Evolutionary conservation across 1,140 invertebrate species (phyloP).

Genomic region (Anastrepha ludens): DNA sequence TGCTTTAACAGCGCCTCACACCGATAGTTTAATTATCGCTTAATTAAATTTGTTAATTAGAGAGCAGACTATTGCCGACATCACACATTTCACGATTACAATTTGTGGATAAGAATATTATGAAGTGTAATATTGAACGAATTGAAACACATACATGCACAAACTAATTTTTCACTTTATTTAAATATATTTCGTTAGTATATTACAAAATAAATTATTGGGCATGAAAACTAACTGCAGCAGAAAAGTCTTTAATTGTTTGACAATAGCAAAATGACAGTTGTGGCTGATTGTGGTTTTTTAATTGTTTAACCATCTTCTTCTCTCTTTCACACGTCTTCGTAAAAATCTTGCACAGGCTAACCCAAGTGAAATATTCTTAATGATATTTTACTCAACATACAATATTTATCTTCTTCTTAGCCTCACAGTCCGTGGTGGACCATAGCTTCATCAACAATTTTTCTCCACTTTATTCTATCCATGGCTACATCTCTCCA

Average conservation of each 20-base stretch:
- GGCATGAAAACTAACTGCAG: background rate
- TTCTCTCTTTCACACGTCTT: background rate
- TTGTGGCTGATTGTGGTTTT: background rate
- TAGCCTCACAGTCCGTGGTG: no score
- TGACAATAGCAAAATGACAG: slow-evolving; percentile 16
- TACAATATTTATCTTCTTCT: no score
- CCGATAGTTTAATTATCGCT: slow-evolving; percentile 3
- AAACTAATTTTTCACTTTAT: background rate
- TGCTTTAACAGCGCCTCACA: background rate
- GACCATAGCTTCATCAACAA: no score
- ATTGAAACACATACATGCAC: no score
- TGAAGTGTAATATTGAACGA: background rate
- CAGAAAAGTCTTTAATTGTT: slow-evolving; percentile 17
- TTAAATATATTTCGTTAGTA: background rate
- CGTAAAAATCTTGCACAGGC: no score
- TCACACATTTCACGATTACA: background rate
- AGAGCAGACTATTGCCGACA: background rate
- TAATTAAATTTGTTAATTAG: slow-evolving; percentile 36
- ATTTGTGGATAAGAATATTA: background rate
- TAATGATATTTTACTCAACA: no score
- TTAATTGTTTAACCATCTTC: background rate
- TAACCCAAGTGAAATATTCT: no score
- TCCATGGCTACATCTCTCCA: no score
- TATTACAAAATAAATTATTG: slow-evolving; percentile 1
- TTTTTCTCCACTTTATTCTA: no score